These are phyloP conservation scores for Lepidochitona cinerea DNA, from an alignment of 2,888 invertebrate genomes.

Conservation along the genomic window DNA sequence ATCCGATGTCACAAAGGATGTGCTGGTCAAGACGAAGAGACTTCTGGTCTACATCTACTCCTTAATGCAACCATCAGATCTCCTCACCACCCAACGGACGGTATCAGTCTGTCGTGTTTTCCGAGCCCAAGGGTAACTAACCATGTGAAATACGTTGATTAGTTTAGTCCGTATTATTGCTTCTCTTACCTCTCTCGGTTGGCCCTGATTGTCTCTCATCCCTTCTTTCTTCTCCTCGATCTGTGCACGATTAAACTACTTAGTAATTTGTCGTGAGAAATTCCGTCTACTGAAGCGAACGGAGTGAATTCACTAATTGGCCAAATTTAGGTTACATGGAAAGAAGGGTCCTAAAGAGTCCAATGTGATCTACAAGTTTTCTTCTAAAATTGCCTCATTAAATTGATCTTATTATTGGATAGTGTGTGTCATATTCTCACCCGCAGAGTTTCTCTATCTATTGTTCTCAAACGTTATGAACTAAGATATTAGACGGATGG, in stretches of 20 bases:
- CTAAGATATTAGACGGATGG: not conserved
- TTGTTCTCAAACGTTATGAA: not conserved
- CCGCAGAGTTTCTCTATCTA: too few species aligned
- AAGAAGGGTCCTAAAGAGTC: too few species aligned
- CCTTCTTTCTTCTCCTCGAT: not conserved
- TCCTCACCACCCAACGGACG: too few species aligned
- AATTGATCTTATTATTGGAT: too few species aligned
- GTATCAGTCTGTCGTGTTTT: not conserved
- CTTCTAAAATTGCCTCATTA: not conserved
- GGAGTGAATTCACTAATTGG: not conserved
- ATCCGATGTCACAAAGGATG: too few species aligned
- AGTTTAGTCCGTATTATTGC: not conserved
- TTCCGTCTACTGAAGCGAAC: not conserved
- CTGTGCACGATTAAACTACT: not conserved
- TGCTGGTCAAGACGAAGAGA: too few species aligned
- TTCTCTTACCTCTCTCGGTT: not conserved
- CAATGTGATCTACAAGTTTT: not conserved
- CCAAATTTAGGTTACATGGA: constrained; percentile 1
- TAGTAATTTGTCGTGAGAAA: not conserved
- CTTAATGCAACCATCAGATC: too few species aligned
- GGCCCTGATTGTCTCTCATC: too few species aligned
- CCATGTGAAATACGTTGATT: not conserved
- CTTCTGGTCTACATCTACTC: too few species aligned
- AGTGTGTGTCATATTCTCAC: too few species aligned
- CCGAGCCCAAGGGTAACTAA: not conserved